Conservation (phyloP, 2,797 vertebrate genomes). For the Sebastes hubbsi region DNA sequence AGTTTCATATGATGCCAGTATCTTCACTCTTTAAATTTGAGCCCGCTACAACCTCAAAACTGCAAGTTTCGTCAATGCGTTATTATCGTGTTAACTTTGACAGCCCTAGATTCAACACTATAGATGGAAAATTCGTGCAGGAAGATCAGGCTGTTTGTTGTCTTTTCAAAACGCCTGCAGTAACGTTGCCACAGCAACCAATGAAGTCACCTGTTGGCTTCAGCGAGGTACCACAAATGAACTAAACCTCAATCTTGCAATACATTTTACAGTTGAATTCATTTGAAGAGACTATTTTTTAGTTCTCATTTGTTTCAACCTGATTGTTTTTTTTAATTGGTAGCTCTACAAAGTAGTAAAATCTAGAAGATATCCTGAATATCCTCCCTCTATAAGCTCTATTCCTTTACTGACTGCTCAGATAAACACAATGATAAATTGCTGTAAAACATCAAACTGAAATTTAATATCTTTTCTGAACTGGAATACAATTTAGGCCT, state of each 20-base stretch:
- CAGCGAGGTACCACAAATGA: neutral
- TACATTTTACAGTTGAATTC: neutral
- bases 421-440: constrained; percentile 9
- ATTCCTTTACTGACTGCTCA: neutral
- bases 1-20: too few species aligned
- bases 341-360: fast-evolving
- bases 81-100: too few species aligned
- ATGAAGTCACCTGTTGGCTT: neutral
- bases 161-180: neutral
- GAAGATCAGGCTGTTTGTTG: neutral
- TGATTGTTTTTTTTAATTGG: neutral
- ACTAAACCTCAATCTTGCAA: neutral
- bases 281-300: neutral
- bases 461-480: neutral
- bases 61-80: too few species aligned
- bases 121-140: neutral
- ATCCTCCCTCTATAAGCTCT: neutral
- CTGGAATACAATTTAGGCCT: constrained; percentile 10
- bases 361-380: neutral
- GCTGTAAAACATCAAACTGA: constrained; percentile 12
- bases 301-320: neutral
- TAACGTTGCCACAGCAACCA: neutral
- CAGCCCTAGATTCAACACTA: neutral
- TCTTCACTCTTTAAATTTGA: too few species aligned
- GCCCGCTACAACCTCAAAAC: too few species aligned